Base-by-base conservation (phyloP, 2,888 invertebrate genomes). In the Dorcus parallelipipedus region DNA sequence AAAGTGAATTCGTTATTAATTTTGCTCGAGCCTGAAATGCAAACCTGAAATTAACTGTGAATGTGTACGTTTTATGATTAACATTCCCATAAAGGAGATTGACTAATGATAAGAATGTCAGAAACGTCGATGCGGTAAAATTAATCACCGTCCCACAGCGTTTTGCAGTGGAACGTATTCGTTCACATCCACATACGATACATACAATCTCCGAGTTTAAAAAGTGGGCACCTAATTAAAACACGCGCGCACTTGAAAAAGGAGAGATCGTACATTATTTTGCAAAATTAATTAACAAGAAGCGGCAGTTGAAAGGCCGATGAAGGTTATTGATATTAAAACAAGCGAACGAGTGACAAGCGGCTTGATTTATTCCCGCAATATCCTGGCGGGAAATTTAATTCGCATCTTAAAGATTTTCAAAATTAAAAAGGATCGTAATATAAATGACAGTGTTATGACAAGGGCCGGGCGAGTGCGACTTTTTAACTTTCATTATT, bases 401-500 rank as follows among this genome's bases (percentile, higher is more conserved):
- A 74, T 73, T 74, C 72, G 64, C 71, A 65, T 68, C 71, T 72
- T 74, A 73, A 73, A 71, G 72, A 73, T 74, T 74, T 73, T 71
- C 69, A 70, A 75, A 75, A 74, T 74, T 74, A 74, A 75, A 58
- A 75, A 74, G 70, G 72, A 74, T 71, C 68, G 72, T 74, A 72
- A 74, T 75, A 75, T 75, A 75, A 75, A 73, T 74, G 75, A 75
- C 73, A 73, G 68, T 73, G 73, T 73, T 74, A 72, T 74, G 74
- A 74, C 74, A 72, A 70, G 70, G 64, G 40, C 59, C 59, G 59
- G 41, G 45, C 54, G 63, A 68, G 60, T 66, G 64, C 65, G 71
- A 70, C 65, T 72, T 73, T 71, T 71, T 71, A 71, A 72, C 68
- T 73, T 73, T 69, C 73, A 71, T 74, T 73, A 74, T 74, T 74